Conservation (phyloP, 1,140 invertebrate species). For the Phenacoccus solenopsis region DNA sequence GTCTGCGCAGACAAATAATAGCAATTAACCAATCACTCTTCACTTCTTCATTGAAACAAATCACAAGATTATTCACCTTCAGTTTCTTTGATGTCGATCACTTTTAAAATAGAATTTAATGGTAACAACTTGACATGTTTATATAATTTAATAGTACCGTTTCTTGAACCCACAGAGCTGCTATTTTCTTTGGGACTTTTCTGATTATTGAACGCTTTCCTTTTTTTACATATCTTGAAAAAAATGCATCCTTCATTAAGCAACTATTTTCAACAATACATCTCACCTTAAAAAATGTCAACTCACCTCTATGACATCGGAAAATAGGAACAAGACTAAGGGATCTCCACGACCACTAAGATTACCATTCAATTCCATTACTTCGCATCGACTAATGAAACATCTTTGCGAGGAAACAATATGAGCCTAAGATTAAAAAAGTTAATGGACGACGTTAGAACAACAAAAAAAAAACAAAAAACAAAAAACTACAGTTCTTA, state of each 20-base stretch:
- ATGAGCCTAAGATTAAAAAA: slow-evolving; percentile 47
- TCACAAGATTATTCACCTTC: too few relatives aligned
- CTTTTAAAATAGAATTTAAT: slow-evolving; percentile 72
- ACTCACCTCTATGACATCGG: slow-evolving; percentile 80
- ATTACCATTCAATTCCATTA: slow-evolving; percentile 74
- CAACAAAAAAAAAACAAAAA: too few relatives aligned
- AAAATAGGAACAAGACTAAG: slow-evolving; percentile 82
- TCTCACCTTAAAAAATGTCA: not conserved
- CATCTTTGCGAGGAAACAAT: slow-evolving; percentile 81
- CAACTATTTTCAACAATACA: not conserved
- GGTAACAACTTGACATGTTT: slow-evolving; percentile 84
- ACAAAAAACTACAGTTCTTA: too few relatives aligned
- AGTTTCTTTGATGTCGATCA: slow-evolving; percentile 77
- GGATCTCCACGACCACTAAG: slow-evolving; percentile 74
- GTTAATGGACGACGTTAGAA: slow-evolving; percentile 17
- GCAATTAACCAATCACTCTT: slow-evolving; percentile 20
- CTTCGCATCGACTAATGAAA: slow-evolving; percentile 76
- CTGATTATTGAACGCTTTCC: slow-evolving; percentile 55
- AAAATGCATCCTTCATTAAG: slow-evolving; percentile 20
- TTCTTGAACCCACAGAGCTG: slow-evolving; percentile 40
- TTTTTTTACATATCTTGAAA: slow-evolving; percentile 55
- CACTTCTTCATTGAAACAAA: too few relatives aligned
- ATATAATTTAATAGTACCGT: slow-evolving; percentile 62
- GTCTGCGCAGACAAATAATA: slow-evolving; percentile 38
- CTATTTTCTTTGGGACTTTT: slow-evolving; percentile 51